Conservation (phyloP, 2,797 vertebrate genomes). For the Acanthopagrus latus region DNA sequence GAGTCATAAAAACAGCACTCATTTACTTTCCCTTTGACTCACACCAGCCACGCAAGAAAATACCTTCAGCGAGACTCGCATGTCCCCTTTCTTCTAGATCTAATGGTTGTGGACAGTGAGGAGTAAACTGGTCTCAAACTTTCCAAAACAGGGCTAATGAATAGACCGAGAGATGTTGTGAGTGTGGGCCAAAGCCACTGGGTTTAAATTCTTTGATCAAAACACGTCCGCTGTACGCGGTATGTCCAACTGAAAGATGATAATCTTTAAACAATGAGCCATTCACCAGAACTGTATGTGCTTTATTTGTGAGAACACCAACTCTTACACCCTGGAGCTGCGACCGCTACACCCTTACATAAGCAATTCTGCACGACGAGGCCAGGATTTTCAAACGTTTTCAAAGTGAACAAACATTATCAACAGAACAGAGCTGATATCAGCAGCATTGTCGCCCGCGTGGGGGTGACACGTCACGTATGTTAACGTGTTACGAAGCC, state of each 20-base stretch:
- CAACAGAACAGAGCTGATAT: too few species aligned
- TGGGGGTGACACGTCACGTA: too few species aligned
- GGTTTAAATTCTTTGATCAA: constrained; percentile 47
- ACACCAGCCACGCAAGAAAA: constrained; percentile 63
- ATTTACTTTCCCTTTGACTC: constrained; percentile 73
- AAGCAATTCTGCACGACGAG: too few species aligned
- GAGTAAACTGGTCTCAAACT: constrained; percentile 58
- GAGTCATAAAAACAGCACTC: constrained; percentile 65
- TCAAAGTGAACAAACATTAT: too few species aligned
- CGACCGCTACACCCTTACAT: too few species aligned
- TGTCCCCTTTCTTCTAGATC: constrained; percentile 50
- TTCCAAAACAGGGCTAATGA: constrained; percentile 69
- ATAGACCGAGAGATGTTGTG: constrained; percentile 45
- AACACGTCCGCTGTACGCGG: constrained; percentile 15
- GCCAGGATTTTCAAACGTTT: too few species aligned
- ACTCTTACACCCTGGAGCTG: neutral
- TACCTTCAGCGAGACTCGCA: constrained; percentile 52
- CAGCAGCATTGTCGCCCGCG: too few species aligned
- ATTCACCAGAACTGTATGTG: constrained; percentile 21
- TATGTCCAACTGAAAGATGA: constrained; percentile 19
- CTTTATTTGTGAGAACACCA: constrained; percentile 24
- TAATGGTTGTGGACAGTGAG: constrained; percentile 65
- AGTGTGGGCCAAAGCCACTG: constrained; percentile 32
- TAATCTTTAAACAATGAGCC: constrained; percentile 33
- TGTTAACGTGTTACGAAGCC: too few species aligned